These are phyloP conservation scores for Platyscapa corneri DNA, from an alignment of 1,140 invertebrate genomes.

Conservation along the genomic window DNA sequence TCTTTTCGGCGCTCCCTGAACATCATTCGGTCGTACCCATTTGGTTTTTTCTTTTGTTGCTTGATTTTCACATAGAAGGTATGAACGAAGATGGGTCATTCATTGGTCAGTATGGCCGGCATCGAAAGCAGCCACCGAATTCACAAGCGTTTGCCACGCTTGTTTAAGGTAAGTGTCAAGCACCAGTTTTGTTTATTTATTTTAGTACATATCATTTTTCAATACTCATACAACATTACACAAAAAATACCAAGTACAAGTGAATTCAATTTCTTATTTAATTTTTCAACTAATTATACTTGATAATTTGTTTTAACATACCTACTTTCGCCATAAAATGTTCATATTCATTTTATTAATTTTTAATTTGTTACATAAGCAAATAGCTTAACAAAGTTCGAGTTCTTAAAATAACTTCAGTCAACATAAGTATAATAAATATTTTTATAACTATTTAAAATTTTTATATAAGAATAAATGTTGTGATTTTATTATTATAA, in stretches of 20 bases:
- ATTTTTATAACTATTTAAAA: conserved; percentile 13
- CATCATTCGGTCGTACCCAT: conserved; percentile 36
- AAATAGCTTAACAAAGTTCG: conserved; percentile 33
- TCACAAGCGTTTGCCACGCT: conserved; percentile 86
- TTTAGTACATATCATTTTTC: conserved; percentile 33
- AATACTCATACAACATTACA: conserved; percentile 21
- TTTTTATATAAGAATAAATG: neutral
- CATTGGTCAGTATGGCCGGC: conserved; percentile 95
- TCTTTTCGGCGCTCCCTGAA: conserved; percentile 44
- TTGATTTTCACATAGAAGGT: conserved; percentile 78
- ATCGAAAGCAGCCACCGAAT: conserved; percentile 83
- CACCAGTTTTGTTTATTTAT: conserved; percentile 49
- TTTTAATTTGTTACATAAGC: conserved; percentile 45
- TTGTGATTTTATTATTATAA: neutral
- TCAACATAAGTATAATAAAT: conserved; percentile 34
- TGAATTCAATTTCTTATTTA: neutral
- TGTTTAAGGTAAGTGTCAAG: conserved; percentile 77
- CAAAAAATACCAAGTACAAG: conserved; percentile 1
- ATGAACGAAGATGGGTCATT: conserved; percentile 99
- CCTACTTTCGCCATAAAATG: neutral
- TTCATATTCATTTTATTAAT: conserved; percentile 43
- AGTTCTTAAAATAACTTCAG: conserved; percentile 41
- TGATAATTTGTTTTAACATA: neutral
- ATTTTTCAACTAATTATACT: neutral
- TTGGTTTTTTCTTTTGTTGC: conserved; percentile 65